Base-by-base conservation (phyloP, 2,113 vertebrate genomes). In the Tyrannus savana region DNA sequence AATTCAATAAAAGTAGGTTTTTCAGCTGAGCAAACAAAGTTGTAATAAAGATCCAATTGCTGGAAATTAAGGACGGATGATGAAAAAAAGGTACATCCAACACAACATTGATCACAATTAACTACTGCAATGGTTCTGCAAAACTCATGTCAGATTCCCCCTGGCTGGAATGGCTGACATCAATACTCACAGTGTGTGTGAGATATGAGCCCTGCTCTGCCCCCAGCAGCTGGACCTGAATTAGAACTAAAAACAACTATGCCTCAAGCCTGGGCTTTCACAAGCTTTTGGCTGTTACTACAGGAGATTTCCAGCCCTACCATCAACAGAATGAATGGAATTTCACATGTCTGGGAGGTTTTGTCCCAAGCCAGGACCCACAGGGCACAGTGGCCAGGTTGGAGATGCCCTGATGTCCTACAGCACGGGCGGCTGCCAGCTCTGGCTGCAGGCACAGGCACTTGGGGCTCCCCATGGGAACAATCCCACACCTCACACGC, bases 361-460 rank as follows among this genome's bases (percentile, higher is more conserved):
- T 39, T 64, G 24, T 39, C 64, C 19, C 39, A n/a, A 8, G 5
- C 14, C 46, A 14, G 59, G 44, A 55, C 19, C 23, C 14, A 2
- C 23, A n/a, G 0, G 42, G 19, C 1, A 1, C 62, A 31, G 58
- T 0, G 1, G 4, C 25, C 2, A 41, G 37, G n/a, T 50, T 37
- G 27, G 10, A 41, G 46, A 33, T 27, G 33, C 60, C 37, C 31
- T 39, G 18, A 33, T 5, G 2, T 19, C 21, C 49, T 6, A 6
- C 71, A 73, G 19, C 24, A 1, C 0, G 0, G 10, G 10, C 4
- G 0, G 31, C 44, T 68, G 59, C n/a, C 79, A 39, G 52, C 30
- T 35, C 37, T 12, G 7, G 37, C 27, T 19, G 2, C 12, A 44
- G 62, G 81, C 67, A 76, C 42, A 37, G 25, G 8, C 4, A 1